These are phyloP conservation scores for Sminthurinus aureus DNA, from an alignment of 2,888 invertebrate genomes.

Conservation along the genomic window DNA sequence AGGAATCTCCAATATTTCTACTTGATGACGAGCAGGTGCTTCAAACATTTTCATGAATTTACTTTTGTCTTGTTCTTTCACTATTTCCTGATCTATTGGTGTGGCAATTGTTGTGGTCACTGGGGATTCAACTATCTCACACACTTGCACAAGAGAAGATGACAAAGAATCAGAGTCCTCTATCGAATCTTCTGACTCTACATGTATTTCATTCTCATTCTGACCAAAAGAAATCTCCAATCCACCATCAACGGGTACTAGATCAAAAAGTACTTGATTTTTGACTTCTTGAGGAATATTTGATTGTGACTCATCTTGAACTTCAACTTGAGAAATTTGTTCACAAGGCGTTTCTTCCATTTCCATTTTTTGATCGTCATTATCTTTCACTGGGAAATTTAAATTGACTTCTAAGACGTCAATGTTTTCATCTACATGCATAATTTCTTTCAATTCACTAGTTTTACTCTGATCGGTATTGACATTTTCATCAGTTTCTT, in stretches of 20 bases:
- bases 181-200: neutral
- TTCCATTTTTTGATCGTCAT: neutral
- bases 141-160: neutral
- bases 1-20: slow-evolving; percentile 18
- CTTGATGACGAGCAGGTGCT: neutral
- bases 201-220: too few species aligned
- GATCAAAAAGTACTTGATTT: too few species aligned
- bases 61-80: neutral
- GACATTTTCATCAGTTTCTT: neutral
- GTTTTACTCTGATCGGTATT: too few species aligned
- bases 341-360: neutral
- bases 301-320: neutral
- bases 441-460: too few species aligned
- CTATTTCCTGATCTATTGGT: neutral
- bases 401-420: neutral
- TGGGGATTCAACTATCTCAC: neutral
- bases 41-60: neutral
- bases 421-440: too few species aligned
- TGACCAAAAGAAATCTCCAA: too few species aligned
- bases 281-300: neutral
- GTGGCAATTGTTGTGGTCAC: neutral
- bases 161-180: neutral
- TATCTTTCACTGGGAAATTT: neutral
- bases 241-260: too few species aligned
- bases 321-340: too few species aligned